Conservation (phyloP, 2,113 vertebrate genomes). For the Cheilinus undulatus region DNA sequence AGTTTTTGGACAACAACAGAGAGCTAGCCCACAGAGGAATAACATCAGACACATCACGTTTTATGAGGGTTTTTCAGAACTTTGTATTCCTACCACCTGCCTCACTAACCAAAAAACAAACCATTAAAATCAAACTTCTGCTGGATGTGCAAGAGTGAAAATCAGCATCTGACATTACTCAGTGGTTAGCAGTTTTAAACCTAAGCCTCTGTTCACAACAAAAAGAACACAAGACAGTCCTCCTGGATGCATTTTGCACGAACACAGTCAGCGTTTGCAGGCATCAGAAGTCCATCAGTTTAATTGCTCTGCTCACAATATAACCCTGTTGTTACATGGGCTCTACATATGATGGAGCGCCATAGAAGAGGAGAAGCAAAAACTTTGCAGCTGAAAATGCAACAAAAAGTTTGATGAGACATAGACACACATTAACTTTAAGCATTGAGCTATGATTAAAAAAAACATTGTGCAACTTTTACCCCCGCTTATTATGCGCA, state of each 20-base stretch:
- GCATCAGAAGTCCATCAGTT: background rate
- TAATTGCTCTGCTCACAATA: background rate
- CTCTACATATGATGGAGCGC: background rate
- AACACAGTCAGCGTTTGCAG: background rate
- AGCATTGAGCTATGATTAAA: too few relatives aligned
- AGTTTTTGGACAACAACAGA: background rate
- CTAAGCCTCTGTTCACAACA: background rate
- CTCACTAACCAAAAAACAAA: background rate
- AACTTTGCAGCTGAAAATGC: background rate
- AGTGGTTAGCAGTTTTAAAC: background rate
- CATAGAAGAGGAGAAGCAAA: background rate
- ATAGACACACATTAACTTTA: too few relatives aligned
- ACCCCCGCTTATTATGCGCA: too few relatives aligned
- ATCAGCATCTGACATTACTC: slow-evolving; percentile 2
- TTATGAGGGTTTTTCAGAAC: background rate
- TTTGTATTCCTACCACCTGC: slow-evolving; percentile 2
- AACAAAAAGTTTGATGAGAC: background rate
- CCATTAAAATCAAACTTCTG: background rate
- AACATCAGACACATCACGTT: background rate
- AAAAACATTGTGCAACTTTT: too few relatives aligned
- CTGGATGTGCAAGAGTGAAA: background rate
- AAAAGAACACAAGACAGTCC: background rate
- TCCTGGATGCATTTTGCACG: background rate
- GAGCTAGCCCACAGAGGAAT: background rate
- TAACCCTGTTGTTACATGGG: background rate